Conservation (phyloP, 2,888 invertebrate genomes). For the Cryptophagus acutangulus region DNA sequence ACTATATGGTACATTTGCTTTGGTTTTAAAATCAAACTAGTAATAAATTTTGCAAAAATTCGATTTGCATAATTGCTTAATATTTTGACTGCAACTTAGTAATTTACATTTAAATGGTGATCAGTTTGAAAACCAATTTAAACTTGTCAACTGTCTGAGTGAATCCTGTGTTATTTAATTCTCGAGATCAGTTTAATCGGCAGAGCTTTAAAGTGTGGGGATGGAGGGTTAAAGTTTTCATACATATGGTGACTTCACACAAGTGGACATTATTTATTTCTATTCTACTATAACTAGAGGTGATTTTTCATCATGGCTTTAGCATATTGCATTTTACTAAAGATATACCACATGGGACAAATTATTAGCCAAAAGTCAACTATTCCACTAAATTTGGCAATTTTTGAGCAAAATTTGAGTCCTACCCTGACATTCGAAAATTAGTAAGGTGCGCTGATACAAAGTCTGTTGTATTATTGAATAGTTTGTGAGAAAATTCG, state of each 20-base stretch:
- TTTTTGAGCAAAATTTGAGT: no score
- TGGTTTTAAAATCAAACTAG: no score
- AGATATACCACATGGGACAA: no score
- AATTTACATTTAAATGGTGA: constrained; percentile 50
- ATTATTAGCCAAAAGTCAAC: no score
- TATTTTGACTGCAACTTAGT: constrained; percentile 49
- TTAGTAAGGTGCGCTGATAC: no score
- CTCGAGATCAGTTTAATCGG: constrained; percentile 44
- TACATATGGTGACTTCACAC: constrained; percentile 42
- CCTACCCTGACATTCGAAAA: no score
- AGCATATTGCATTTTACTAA: no score
- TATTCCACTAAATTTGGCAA: no score
- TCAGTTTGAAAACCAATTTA: constrained; percentile 49
- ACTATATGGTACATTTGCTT: no score
- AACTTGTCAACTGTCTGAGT: constrained; percentile 50
- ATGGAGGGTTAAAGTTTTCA: constrained; percentile 18
- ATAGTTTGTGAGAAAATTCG: no score
- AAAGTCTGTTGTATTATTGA: no score
- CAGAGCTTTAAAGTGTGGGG: constrained; percentile 30
- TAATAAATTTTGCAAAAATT: no score
- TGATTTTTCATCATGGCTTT: background rate
- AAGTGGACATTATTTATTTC: constrained; percentile 24
- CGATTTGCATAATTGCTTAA: constrained; percentile 45
- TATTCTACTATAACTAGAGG: background rate
- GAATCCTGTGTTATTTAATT: constrained; percentile 49